phyloP scores from a whole-genome alignment of 1,140 invertebrate genomes.

The Cydia splendana region DNA sequence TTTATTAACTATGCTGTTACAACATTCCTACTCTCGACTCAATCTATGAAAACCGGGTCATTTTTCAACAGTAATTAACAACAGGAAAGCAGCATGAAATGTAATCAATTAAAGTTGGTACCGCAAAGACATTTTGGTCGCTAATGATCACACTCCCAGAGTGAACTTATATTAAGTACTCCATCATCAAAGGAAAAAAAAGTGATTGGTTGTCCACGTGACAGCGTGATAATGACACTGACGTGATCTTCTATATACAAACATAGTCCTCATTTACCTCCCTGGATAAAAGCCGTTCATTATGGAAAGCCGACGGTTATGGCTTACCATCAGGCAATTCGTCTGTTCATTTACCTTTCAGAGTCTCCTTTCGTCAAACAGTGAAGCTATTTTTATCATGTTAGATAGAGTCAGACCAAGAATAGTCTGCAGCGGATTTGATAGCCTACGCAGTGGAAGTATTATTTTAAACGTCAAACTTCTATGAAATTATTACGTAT shows the following conservation, averaged over 20 bases:
- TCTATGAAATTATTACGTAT: too few species aligned
- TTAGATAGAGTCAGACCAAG: too few species aligned
- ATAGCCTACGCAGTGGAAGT: too few species aligned
- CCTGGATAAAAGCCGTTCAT: too few species aligned
- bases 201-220: not conserved
- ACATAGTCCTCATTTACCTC: not conserved
- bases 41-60: not conserved
- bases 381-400: too few species aligned
- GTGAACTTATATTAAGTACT: not conserved
- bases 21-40: not conserved
- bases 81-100: not conserved
- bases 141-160: not conserved
- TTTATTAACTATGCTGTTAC: not conserved
- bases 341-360: too few species aligned
- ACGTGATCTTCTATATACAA: not conserved
- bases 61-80: not conserved
- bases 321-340: too few species aligned
- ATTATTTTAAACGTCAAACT: too few species aligned
- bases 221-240: not conserved
- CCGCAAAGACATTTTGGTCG: not conserved
- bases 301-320: too few species aligned
- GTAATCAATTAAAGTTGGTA: slow-evolving; percentile 4
- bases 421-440: too few species aligned
- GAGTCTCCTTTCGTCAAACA: too few species aligned
- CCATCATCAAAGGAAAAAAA: not conserved